Evolutionary conservation across 2,888 invertebrate species (phyloP).

Genomic region (Tribolium freemani): DNA sequence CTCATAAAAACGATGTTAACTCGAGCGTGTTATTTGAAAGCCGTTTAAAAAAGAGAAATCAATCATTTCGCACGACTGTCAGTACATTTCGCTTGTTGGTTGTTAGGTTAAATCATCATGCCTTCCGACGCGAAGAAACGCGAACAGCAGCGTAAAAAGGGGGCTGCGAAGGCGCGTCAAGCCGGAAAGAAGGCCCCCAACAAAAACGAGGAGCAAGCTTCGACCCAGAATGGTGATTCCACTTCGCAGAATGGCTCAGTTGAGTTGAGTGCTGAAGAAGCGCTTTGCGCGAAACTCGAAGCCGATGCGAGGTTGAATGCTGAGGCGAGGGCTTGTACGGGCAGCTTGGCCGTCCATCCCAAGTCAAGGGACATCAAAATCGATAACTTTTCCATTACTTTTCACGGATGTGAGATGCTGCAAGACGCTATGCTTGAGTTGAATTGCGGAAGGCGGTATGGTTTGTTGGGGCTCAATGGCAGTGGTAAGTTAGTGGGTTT

Average conservation of each 20-base stretch:
- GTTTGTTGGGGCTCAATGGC: conserved; percentile 97
- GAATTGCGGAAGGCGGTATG: conserved; percentile 97
- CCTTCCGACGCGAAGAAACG: conserved; percentile 99
- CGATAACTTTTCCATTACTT: conserved; percentile 95
- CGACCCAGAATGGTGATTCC: conserved; percentile 37
- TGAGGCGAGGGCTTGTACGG: conserved; percentile 94
- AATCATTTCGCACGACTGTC: background rate
- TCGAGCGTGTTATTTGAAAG: conserved; percentile 29
- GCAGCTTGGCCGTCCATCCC: conserved; percentile 94
- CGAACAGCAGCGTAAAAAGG: conserved; percentile 97
- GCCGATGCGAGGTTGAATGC: conserved; percentile 93
- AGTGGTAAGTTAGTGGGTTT: conserved; percentile 77
- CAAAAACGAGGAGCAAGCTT: conserved; percentile 45
- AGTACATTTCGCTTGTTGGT: background rate
- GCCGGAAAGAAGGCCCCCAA: conserved; percentile 64
- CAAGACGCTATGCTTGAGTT: conserved; percentile 96
- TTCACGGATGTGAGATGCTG: conserved; percentile 96
- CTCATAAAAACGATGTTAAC: background rate
- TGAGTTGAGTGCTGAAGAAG: conserved; percentile 84
- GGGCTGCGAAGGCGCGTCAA: conserved; percentile 84
- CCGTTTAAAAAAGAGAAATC: conserved; percentile 43
- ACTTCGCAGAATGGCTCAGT: conserved; percentile 69
- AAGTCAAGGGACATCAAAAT: conserved; percentile 97
- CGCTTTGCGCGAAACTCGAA: conserved; percentile 88
- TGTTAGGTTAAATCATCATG: conserved; percentile 72